Conservation (phyloP, 2,888 invertebrate species). For the Polylopha cassiicola region DNA sequence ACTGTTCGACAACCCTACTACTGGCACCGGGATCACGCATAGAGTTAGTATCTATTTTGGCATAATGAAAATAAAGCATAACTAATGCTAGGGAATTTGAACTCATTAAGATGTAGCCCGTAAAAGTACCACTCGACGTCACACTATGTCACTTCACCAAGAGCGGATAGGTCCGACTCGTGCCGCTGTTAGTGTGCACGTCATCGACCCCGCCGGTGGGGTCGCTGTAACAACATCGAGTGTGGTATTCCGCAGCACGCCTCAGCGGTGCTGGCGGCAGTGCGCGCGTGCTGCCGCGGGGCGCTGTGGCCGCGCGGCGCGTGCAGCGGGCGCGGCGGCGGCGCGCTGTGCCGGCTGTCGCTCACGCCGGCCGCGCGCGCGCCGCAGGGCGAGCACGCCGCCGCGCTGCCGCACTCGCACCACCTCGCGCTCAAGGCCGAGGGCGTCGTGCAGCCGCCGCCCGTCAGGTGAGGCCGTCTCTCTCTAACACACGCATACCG, state of each 20-base stretch:
- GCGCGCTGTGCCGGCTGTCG: conserved; percentile 61
- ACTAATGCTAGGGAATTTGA: no score
- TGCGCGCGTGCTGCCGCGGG: conserved; percentile 77
- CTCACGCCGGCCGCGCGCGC: conserved; percentile 58
- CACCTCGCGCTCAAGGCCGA: conserved; percentile 95
- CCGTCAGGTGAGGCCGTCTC: conserved; percentile 82
- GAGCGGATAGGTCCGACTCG: no score
- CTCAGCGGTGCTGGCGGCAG: conserved; percentile 51
- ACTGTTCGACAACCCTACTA: conserved; percentile 60
- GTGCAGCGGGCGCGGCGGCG: conserved; percentile 86
- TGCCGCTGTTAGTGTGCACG: no score
- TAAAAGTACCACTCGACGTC: no score
- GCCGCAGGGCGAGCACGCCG: conserved; percentile 87
- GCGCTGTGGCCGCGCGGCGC: conserved; percentile 87
- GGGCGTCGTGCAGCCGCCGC: conserved; percentile 88
- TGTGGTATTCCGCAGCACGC: conserved; percentile 39
- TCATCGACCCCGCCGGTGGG: no score
- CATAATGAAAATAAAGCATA: no score
- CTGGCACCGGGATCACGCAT: conserved; percentile 61
- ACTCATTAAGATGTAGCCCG: no score
- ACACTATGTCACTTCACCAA: no score
- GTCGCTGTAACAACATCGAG: no score
- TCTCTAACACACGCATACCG: not conserved
- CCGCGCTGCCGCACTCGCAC: conserved; percentile 88
- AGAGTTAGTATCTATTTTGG: conserved; percentile 52